A percentile compares a stretch with the other conserved stretches of the same genome.
These are phyloP conservation scores for Pentalonia nigronervosa DNA, from an alignment of 1,140 invertebrate genomes.

Conservation along the genomic window DNA sequence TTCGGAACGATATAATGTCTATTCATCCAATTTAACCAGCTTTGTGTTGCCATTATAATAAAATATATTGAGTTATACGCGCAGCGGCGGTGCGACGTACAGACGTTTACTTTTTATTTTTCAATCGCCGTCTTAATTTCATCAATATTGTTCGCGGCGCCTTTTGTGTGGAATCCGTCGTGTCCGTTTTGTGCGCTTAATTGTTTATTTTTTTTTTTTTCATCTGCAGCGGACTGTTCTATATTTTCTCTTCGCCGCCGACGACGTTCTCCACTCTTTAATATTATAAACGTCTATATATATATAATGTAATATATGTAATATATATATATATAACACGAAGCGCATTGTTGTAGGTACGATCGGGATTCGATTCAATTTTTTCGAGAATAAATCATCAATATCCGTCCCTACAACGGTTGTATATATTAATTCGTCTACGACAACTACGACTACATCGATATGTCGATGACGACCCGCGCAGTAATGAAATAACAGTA, in stretches of 20 bases:
- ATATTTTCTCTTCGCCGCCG: not conserved
- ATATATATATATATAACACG: not conserved
- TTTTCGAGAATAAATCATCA: not conserved
- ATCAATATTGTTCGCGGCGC: conserved; percentile 50
- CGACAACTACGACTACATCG: not conserved
- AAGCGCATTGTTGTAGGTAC: not conserved
- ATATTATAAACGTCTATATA: conserved; percentile 7
- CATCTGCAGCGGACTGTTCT: not conserved
- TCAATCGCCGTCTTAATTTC: conserved; percentile 53
- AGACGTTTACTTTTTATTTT: conserved; percentile 20
- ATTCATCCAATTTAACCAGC: conserved; percentile 57
- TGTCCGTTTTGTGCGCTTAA: conserved; percentile 49
- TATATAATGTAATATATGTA: too few relatives aligned
- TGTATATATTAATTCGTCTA: not conserved
- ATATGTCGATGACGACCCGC: not conserved
- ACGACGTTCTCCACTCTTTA: not conserved
- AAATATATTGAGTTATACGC: not conserved
- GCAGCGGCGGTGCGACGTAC: not conserved
- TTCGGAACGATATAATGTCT: conserved; percentile 41
- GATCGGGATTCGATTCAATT: not conserved
- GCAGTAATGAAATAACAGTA: conserved; percentile 1
- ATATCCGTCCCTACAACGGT: not conserved
- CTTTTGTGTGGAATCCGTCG: conserved; percentile 42
- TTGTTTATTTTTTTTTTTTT: conserved; percentile 47
- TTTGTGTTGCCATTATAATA: conserved; percentile 35